These are phyloP conservation scores for Sebastiscus albofasciatus DNA, from an alignment of 2,797 vertebrate species.

Conservation along the genomic window DNA sequence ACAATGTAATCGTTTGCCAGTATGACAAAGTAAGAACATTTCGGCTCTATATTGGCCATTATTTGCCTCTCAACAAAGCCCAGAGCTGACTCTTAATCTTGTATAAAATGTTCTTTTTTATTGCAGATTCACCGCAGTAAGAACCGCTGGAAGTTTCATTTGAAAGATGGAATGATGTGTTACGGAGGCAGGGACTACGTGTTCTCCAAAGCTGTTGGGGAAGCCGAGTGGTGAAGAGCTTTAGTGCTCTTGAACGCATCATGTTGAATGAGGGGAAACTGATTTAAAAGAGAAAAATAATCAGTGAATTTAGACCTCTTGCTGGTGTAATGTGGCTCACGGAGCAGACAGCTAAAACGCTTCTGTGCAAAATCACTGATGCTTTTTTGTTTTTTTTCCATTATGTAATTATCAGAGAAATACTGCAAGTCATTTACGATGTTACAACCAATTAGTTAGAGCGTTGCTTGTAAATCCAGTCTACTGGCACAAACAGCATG, in stretches of 20 bases:
- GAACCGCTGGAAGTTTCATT: slow-evolving; percentile 98
- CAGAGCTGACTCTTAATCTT: background rate
- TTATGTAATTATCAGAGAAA: slow-evolving; percentile 41
- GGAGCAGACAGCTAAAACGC: slow-evolving; percentile 19
- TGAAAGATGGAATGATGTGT: slow-evolving; percentile 96
- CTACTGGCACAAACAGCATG: slow-evolving; percentile 34
- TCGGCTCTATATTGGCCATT: background rate
- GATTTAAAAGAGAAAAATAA: slow-evolving; percentile 26
- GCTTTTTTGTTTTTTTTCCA: background rate
- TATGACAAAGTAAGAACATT: slow-evolving; percentile 92
- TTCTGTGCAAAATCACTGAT: slow-evolving; percentile 7
- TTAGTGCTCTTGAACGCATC: slow-evolving; percentile 14
- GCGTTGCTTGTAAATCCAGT: slow-evolving; percentile 15
- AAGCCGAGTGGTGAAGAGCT: slow-evolving; percentile 93
- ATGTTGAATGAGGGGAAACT: background rate
- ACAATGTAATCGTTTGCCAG: slow-evolving; percentile 97
- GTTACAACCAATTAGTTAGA: slow-evolving; percentile 13
- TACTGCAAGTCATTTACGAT: slow-evolving; percentile 20
- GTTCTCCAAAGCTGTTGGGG: slow-evolving; percentile 95
- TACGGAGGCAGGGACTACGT: slow-evolving; percentile 93
- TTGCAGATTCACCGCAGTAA: slow-evolving; percentile 96
- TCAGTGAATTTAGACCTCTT: slow-evolving; percentile 16
- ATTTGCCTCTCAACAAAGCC: background rate
- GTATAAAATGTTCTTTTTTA: background rate
- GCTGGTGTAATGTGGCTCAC: slow-evolving; percentile 27